A percentile compares a stretch with the other conserved stretches of the same genome.
These are phyloP conservation scores for Andrena minutula DNA, from an alignment of 2,888 invertebrate genomes.

Conservation along the genomic window DNA sequence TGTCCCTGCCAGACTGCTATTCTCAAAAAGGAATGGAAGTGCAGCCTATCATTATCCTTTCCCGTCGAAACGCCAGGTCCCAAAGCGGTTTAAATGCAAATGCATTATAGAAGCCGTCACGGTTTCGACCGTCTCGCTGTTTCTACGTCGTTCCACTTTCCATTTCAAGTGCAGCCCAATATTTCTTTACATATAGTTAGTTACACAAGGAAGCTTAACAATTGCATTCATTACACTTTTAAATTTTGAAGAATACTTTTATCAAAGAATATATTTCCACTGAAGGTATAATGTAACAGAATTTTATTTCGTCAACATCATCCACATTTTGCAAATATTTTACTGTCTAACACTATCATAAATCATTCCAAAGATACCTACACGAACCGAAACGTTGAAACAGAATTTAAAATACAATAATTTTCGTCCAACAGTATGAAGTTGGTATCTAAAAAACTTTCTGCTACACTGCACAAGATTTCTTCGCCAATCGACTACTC, in stretches of 20 bases:
- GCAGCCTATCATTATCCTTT: conserved; percentile 41
- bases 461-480: neutral
- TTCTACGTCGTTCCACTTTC: conserved; percentile 14
- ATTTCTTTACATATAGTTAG: neutral
- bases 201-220: no score
- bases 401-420: no score
- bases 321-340: no score
- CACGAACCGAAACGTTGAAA: no score
- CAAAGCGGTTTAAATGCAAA: conserved; percentile 54
- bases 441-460: neutral
- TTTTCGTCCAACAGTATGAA: neutral
- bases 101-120: conserved; percentile 24
- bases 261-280: no score
- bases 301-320: no score
- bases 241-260: no score
- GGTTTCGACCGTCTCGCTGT: conserved; percentile 9
- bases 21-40: neutral
- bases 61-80: conserved; percentile 4
- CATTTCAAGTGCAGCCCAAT: conserved; percentile 4
- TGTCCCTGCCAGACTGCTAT: neutral
- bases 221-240: no score
- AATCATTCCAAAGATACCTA: no score
- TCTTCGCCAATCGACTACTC: neutral
- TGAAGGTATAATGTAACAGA: no score
- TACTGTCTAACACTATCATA: no score